Percentiles rank a stretch among this genome's conserved stretches.
Conservation (phyloP, 2,888 invertebrate species). For the Eristalis arbustorum region DNA sequence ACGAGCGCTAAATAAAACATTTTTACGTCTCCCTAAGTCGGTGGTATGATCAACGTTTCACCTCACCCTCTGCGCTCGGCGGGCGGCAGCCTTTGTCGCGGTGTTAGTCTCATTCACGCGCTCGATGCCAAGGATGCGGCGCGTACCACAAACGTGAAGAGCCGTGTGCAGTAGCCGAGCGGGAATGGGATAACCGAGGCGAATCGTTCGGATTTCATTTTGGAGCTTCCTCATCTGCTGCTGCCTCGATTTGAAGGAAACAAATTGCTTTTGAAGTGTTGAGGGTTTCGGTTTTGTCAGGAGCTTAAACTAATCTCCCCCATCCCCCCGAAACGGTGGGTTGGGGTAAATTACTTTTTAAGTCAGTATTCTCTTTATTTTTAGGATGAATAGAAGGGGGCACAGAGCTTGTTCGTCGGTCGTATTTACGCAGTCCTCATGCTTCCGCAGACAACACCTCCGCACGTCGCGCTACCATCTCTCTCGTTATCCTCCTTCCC, state of each 20-base stretch:
- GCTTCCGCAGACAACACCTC: background rate
- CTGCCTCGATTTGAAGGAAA: slow-evolving; percentile 55
- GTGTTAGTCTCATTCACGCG: slow-evolving; percentile 41
- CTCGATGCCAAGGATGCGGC: slow-evolving; percentile 32
- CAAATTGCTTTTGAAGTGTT: slow-evolving; percentile 70
- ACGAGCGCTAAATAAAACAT: slow-evolving; percentile 32
- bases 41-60: slow-evolving; percentile 58
- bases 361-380: slow-evolving; percentile 43
- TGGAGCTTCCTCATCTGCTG: slow-evolving; percentile 27
- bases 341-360: slow-evolving; percentile 58
- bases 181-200: background rate
- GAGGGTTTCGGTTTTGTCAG: slow-evolving; percentile 55
- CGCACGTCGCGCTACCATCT: background rate
- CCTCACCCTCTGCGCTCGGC: background rate
- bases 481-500: background rate
- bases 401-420: slow-evolving; percentile 15
- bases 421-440: background rate
- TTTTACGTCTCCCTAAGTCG: slow-evolving; percentile 34
- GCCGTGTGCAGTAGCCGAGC: too few species aligned
- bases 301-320: slow-evolving; percentile 58
- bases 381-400: background rate
- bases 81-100: background rate
- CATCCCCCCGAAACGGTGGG: background rate
- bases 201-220: slow-evolving; percentile 40
- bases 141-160: background rate